Evolutionary conservation across 2,888 invertebrate genomes (phyloP).

Genomic region (Gasteruption jaculator): DNA sequence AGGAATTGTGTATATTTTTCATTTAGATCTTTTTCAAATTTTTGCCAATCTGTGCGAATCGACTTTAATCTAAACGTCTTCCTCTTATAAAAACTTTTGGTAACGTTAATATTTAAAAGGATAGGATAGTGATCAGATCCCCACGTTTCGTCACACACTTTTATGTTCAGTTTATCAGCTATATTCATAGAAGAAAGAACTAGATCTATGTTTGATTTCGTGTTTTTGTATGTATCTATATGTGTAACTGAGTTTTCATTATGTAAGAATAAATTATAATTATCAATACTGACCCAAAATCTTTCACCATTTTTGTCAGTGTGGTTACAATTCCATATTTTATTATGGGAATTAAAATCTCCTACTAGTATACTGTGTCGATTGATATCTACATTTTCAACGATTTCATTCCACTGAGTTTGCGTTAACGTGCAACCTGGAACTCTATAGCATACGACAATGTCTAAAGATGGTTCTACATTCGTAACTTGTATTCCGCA

Average conservation of each 20-base stretch:
- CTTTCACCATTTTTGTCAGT: slow-evolving; percentile 3
- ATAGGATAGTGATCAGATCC: slow-evolving; percentile 11
- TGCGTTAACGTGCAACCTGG: slow-evolving; percentile 11
- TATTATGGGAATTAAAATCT: slow-evolving; percentile 13
- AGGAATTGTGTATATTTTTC: neutral
- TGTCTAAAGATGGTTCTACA: slow-evolving; percentile 6
- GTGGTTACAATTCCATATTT: neutral
- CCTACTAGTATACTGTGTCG: slow-evolving; percentile 10
- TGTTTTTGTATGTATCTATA: neutral
- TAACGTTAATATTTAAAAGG: neutral
- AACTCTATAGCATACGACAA: slow-evolving; percentile 10
- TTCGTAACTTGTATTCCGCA: slow-evolving; percentile 10
- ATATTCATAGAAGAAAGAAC: neutral
- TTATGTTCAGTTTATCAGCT: neutral
- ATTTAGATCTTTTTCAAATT: neutral
- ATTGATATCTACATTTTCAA: slow-evolving; percentile 5
- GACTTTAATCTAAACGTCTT: slow-evolving; percentile 5
- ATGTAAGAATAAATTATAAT: neutral
- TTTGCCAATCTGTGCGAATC: neutral
- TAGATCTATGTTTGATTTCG: slow-evolving; percentile 5
- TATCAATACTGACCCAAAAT: neutral
- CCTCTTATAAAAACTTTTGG: slow-evolving; percentile 2
- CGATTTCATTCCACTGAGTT: slow-evolving; percentile 8
- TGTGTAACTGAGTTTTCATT: neutral
- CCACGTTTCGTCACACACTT: slow-evolving; percentile 4